A percentile compares a stretch with the other conserved stretches of the same genome.
Conservation (phyloP, 1,140 invertebrate genomes). For the Amphibalanus amphitrite region DNA sequence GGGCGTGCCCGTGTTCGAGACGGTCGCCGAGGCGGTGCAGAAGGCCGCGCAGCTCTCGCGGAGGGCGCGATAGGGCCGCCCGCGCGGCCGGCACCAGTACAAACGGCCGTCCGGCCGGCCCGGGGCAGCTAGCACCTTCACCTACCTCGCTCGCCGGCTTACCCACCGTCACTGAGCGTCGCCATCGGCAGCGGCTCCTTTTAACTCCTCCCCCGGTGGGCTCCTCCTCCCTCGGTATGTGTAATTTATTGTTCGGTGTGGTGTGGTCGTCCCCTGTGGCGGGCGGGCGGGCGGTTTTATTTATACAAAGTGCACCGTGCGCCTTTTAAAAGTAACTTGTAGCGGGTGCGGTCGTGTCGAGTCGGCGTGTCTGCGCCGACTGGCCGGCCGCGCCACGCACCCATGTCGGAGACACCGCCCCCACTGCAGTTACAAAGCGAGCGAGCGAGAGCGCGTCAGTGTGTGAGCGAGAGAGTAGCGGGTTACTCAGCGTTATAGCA, state of each 20-base stretch:
- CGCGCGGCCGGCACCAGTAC: background rate
- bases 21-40: slow-evolving; percentile 58
- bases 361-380: too few species aligned
- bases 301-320: background rate
- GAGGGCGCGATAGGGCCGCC: slow-evolving; percentile 6
- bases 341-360: too few species aligned
- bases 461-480: background rate
- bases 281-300: background rate
- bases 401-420: background rate
- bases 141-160: background rate
- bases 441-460: too few species aligned
- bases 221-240: background rate
- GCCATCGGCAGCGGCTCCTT: too few species aligned
- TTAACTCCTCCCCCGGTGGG: background rate
- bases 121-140: background rate
- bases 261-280: background rate
- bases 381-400: too few species aligned
- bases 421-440: background rate
- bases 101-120: background rate
- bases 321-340: background rate
- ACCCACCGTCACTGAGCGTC: background rate
- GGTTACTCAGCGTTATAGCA: background rate
- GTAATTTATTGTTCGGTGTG: background rate
- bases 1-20: slow-evolving; percentile 69
- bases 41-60: slow-evolving; percentile 41